Evolutionary conservation across 2,797 vertebrate species (phyloP), one percentile per base, ranked within the genome.

Genomic region (Sebastiscus albofasciatus): DNA sequence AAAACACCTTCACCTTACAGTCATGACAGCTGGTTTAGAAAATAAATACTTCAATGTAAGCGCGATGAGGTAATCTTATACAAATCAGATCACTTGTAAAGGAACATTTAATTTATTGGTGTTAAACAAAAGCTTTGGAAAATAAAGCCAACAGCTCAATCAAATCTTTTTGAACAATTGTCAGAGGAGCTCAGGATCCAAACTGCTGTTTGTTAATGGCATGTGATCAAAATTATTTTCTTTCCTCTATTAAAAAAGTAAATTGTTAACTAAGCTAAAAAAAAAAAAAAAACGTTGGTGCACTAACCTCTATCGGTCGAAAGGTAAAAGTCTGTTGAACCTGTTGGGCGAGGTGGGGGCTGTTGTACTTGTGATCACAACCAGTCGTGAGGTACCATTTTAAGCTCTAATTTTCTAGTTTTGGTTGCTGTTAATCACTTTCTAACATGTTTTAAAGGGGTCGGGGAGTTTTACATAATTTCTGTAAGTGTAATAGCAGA

Each of bases 1-100:
- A 62, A 77, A 49, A 86, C 77, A 86, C 70, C 56, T 81, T 77
- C 26, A 29, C 13, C 79, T 77, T 59, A 77, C 69, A 80, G 60
- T 39, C 39, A 62, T 11, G 27, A 78, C 77, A 86, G 82, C 24
- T 80, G 67, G 62, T 2, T 39, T 29, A 34, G 36, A 31, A 34
- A 72, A 84, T 16, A 62, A 81, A 80, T 77, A 58, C 2, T 18
- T 33, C 27, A 24, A 76, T 70, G 58, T 46, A 56, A 36, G 70
- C 27, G n/a, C 12, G 7, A 20, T 70, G 31, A 65, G 34, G 26
- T 42, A 22, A 76, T 36, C 24, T 26, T 36, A 36, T 6, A 52
- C 29, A 72, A 68, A 64, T 49, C 26, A 46, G 36, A 55, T 76
- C 54, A 75, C 20, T 69, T 81, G 18, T 27, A 46, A 75, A 75